Evolutionary conservation across 2,888 invertebrate species (phyloP), one percentile per base, ranked within the genome.

Genomic region (Andrena fulva): DNA sequence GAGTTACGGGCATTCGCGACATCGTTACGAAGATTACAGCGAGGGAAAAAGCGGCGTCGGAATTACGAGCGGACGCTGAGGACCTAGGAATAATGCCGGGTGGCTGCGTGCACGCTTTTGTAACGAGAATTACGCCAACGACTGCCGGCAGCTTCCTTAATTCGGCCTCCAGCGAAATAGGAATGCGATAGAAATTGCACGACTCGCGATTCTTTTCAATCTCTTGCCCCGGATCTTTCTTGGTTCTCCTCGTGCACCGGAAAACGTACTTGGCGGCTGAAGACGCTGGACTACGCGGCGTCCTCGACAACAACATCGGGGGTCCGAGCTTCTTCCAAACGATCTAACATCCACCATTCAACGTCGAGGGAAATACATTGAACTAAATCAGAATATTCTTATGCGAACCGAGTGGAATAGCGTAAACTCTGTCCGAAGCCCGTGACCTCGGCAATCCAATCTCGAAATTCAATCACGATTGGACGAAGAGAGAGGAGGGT

Each of bases 1-100:
- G 80, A 83, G 87, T 89, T 88, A 88, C 82, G 24, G 86, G 71
- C 86, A 82, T 82, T 84, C 87, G 77, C 87, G 88, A 87, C 85
- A 87, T 87, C 88, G 86, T 89, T 89, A 88, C 79, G 87, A 87
- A 88, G 88, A 89, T 89, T 88, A 84, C 88, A 83, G 87, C 69
- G 87, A 77, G 82, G 77, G 74, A 87, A 88, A 87, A 86, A 87
- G 82, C 82, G 80, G 82, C 77, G 83, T 78, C 50, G 86, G 79
- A 87, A 85, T 86, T 87, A 85, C 84, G 86, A 85, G 85, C 80
- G 60, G 74, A 56, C 27, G 62, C 76, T 74, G 81, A 85, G 80
- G 79, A 85, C 24, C 83, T 79, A 80, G 86, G 76, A 66, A 83
- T 85, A 86, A 88, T 87, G 80, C 84, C 20, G 63, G 54, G 54